A percentile compares a stretch with the other conserved stretches of the same genome.
Evolutionary conservation across 2,113 vertebrate species (phyloP).

Genomic region (Poeciliopsis prolifica): DNA sequence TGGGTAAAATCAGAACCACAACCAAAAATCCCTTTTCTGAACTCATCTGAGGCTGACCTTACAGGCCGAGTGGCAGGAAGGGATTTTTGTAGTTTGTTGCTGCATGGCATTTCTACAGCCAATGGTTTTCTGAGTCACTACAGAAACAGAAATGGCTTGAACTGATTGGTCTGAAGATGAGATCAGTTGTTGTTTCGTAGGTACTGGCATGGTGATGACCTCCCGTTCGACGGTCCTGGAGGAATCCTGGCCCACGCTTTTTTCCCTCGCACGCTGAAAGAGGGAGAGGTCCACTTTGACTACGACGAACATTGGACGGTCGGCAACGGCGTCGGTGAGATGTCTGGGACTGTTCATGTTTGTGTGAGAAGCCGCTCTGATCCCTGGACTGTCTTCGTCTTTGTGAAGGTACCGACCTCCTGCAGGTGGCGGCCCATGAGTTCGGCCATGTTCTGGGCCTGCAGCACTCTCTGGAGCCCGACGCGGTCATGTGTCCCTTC

Average conservation of each 20-base stretch:
- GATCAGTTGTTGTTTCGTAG: conserved; percentile 61
- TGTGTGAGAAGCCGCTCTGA: not conserved
- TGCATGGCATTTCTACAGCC: too few relatives aligned
- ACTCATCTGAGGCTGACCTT: too few relatives aligned
- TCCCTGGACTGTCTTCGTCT: not conserved
- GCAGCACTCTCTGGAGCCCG: conserved; percentile 87
- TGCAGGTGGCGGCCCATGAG: conserved; percentile 93
- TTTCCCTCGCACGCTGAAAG: conserved; percentile 88
- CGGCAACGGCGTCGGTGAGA: conserved; percentile 85
- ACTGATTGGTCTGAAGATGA: not conserved
- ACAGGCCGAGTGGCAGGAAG: too few relatives aligned
- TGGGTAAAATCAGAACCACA: too few relatives aligned
- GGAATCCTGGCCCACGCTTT: conserved; percentile 92
- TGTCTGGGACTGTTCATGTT: not conserved
- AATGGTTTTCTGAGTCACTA: too few relatives aligned
- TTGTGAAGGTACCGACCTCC: conserved; percentile 87
- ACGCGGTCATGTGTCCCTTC: conserved; percentile 92
- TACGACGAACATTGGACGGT: conserved; percentile 92
- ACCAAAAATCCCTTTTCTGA: too few relatives aligned
- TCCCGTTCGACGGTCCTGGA: conserved; percentile 91
- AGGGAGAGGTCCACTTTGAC: conserved; percentile 94
- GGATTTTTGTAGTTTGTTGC: too few relatives aligned
- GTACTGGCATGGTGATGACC: conserved; percentile 91
- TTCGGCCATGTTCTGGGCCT: conserved; percentile 91
- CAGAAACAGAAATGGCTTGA: too few relatives aligned